Percentiles rank a stretch among this genome's conserved stretches.
These are phyloP conservation scores for Cecropterus lyciades DNA, from an alignment of 1,140 invertebrate genomes.

Conservation along the genomic window DNA sequence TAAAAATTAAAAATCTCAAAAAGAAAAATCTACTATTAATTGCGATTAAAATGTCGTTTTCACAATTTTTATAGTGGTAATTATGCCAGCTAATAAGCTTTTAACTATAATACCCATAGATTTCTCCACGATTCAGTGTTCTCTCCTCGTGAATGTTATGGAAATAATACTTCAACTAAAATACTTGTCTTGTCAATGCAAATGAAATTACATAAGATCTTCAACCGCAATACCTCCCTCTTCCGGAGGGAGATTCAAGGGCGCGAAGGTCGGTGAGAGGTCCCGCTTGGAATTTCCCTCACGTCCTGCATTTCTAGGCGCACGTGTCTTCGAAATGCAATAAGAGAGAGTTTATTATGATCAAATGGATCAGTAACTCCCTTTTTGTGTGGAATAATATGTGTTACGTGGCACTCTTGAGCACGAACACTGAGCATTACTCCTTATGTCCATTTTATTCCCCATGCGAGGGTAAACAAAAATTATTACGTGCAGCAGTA, in stretches of 20 bases:
- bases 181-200: slow-evolving; percentile 26
- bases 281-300: slow-evolving; percentile 10
- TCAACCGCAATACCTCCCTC: background rate
- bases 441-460: background rate
- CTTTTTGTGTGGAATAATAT: background rate
- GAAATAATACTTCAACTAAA: slow-evolving; percentile 8
- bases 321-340: slow-evolving; percentile 22
- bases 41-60: no score
- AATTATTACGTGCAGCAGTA: no score
- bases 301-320: slow-evolving; percentile 23
- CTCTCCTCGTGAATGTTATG: background rate
- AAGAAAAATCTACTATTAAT: no score
- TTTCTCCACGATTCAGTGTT: no score
- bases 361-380: slow-evolving; percentile 11
- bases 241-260: slow-evolving; percentile 7
- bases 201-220: slow-evolving; percentile 7
- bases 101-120: no score
- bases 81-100: no score
- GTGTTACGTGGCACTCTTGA: background rate
- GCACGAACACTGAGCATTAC: background rate
- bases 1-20: no score
- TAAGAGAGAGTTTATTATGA: slow-evolving; percentile 23
- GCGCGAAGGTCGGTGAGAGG: background rate
- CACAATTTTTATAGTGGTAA: no score
- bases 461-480: background rate